Base-by-base conservation (phyloP, 2,113 vertebrate genomes). In the Plestiodon gilberti region DNA sequence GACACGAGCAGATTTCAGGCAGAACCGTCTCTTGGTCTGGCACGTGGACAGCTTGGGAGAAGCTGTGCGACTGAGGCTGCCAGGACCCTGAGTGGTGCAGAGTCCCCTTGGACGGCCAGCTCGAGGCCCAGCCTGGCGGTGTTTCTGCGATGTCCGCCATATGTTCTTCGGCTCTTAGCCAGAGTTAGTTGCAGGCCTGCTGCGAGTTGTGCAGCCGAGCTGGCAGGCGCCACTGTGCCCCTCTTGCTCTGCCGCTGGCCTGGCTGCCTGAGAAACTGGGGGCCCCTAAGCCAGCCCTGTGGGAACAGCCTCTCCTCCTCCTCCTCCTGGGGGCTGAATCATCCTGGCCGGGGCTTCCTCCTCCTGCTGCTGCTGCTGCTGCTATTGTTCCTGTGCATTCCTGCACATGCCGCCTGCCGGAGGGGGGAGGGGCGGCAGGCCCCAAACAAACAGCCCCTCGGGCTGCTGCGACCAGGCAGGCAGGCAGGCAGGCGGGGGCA, bases 301-400 rank as follows among this genome's bases (percentile, higher is more conserved):
- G 23, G 38, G n/a, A n/a, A n/a, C n/a, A n/a, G n/a, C n/a, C n/a
- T n/a, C n/a, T n/a, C n/a, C n/a, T n/a, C n/a, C n/a, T n/a, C n/a
- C n/a, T n/a, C n/a, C n/a, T n/a, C n/a, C n/a, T n/a, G n/a, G n/a
- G 22, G 43, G 76, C 69, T 3, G 43, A 30, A 74, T 25, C 82
- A 74, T 25, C 82, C 77, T 22, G 35, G 30, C n/a, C 40, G 14
- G 43, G 8, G 25, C 38, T 64, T 61, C 52, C 14, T 13, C 25
- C 15, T 48, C 8, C 0, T 48, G 40, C 4, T 0, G 0, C 55
- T 3, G 22, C 40, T 3, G 11, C 73, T 6, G 5, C 61, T 71
- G 33, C 89, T 80, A 85, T 95, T 95, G 93, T 95, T 92, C 83
- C 81, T 38, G 2, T 4, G 43, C 6, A 28, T 75, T 79, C 83